Base-by-base conservation (phyloP, 35 echinoderm and acorn worm species). In the Anneissia japonica region DNA sequence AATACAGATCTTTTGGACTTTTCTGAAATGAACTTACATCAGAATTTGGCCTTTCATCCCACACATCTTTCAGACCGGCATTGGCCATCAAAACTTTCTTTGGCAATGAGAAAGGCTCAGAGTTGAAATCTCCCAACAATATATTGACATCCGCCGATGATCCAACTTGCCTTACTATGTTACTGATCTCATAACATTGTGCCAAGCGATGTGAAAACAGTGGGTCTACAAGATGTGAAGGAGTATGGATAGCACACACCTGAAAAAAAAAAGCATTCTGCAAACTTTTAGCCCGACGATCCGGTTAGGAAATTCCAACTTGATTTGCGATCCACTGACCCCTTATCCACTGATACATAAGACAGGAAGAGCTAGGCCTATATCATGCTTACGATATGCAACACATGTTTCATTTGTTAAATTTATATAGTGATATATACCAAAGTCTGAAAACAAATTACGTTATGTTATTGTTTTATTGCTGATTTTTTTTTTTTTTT, bases 41-140 rank as follows among this genome's bases (percentile, higher is more conserved):
- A 75, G 81, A 73, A 72, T 89, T 89, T 23, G 74, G 79, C 33
- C 87, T 89, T 21, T 79, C 82, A 43, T 89, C 87, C 87, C 87
- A 89, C 0, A 73, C 73, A 46, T 89, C 87, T 37, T 55, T 76
- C 13, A 81, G 40, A 34, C 56, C 79, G 0, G 34, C 35, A 26
- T 89, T 89, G 21, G 40, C 51, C 35, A 82, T 56, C 34, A 89
- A 82, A 46, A 89, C 72, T 74, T 89, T 89, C 23, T 79, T 82
- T 11, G 87, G 30, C 9, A 89, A 72, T 30, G 87, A 82, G 19
- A 79, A 72, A 39, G 87, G 87, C 51, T 89, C 87, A 0, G 74
- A 64, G 51, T 89, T 89, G 7, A 89, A 72, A 38, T 89, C 87
- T 33, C 87, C 87, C 87, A 89, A 82, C 4, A 89, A 35, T 6